phyloP scores from a whole-genome alignment of 2,113 vertebrate species.

The Rynchops niger region DNA sequence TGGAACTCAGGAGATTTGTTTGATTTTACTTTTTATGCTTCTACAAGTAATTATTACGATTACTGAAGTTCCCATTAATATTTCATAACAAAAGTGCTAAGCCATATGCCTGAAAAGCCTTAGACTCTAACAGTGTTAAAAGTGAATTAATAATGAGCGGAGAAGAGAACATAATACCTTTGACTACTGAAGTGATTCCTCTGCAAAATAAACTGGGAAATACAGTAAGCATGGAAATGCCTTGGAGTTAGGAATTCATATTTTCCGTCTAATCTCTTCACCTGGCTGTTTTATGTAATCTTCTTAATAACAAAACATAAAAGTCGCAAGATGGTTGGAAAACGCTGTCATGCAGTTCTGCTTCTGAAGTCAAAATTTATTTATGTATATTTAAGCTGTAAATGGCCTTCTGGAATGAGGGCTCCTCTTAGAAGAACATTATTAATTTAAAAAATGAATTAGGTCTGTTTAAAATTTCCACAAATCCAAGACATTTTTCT shows the following conservation, averaged over 20 bases:
- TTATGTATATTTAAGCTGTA: slow-evolving; percentile 49
- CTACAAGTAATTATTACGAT: background rate
- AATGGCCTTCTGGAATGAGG: slow-evolving; percentile 38
- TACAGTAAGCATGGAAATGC: slow-evolving; percentile 4
- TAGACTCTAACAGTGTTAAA: background rate
- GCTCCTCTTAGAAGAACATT: slow-evolving; percentile 5
- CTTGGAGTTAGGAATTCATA: background rate
- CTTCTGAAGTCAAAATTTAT: slow-evolving; percentile 48
- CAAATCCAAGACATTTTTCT: slow-evolving; percentile 59
- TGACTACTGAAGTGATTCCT: slow-evolving; percentile 44
- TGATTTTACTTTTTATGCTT: slow-evolving; percentile 6
- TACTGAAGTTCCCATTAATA: background rate
- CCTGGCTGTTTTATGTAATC: slow-evolving; percentile 36
- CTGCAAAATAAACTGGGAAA: slow-evolving; percentile 16
- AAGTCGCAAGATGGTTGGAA: background rate
- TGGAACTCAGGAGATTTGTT: background rate
- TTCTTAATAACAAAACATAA: slow-evolving; percentile 42
- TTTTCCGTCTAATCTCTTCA: slow-evolving; percentile 12
- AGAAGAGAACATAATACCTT: slow-evolving; percentile 33
- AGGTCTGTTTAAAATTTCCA: slow-evolving; percentile 45
- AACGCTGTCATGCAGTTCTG: slow-evolving; percentile 18
- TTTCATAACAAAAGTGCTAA: slow-evolving; percentile 7
- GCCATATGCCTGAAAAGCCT: background rate
- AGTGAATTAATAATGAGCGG: slow-evolving; percentile 8
- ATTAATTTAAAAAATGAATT: slow-evolving; percentile 61